Conservation (phyloP, 2,888 invertebrate species). For the Synanthedon formicaeformis region DNA sequence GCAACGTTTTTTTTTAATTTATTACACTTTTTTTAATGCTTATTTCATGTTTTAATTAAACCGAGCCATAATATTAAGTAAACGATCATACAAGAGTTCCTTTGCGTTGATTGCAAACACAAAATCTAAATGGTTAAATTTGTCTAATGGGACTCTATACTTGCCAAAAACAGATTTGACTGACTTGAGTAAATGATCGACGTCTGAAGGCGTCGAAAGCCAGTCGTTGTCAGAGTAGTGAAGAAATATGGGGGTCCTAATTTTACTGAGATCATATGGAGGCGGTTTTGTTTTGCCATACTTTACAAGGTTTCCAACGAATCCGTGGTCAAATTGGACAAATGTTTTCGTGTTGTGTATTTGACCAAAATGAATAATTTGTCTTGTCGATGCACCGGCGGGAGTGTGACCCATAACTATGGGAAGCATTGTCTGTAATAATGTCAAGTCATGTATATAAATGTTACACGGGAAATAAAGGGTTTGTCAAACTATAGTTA, state of each 20-base stretch:
- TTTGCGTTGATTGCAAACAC: constrained; percentile 70
- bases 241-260: constrained; percentile 57
- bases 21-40: constrained; percentile 1
- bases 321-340: constrained; percentile 61
- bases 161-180: constrained; percentile 55
- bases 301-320: constrained; percentile 37
- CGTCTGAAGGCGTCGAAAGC: constrained; percentile 57
- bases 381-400: constrained; percentile 59
- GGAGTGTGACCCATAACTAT: constrained; percentile 62
- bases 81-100: constrained; percentile 67
- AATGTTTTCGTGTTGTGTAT: constrained; percentile 55
- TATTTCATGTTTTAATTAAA: constrained; percentile 17
- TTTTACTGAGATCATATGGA: constrained; percentile 51
- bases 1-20: constrained; percentile 1
- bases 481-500: no score
- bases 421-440: constrained; percentile 61
- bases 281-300: constrained; percentile 66
- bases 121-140: constrained; percentile 71
- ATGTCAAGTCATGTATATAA: no score
- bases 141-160: constrained; percentile 48
- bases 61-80: constrained; percentile 51
- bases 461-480: no score
- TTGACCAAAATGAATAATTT: constrained; percentile 65
- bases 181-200: constrained; percentile 42
- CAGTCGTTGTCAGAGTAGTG: constrained; percentile 67